Conservation (phyloP, 2,797 vertebrate species). For the Sphenopsis melanotis region DNA sequence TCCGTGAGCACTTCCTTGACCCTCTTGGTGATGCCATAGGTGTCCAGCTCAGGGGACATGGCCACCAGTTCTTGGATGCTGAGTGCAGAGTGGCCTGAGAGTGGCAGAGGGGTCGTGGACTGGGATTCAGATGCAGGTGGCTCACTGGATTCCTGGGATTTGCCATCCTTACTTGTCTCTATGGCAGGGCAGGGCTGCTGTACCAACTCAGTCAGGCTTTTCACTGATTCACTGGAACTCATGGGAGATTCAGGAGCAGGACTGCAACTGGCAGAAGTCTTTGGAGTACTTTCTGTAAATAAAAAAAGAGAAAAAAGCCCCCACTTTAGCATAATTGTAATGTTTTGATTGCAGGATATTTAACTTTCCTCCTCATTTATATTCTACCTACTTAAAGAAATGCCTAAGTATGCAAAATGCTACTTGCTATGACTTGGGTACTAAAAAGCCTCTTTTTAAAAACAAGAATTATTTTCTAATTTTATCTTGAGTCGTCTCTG, state of each 20-base stretch:
- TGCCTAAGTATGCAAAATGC: neutral
- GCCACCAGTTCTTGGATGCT: constrained; percentile 95
- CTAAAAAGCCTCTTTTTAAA: constrained; percentile 30
- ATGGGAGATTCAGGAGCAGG: constrained; percentile 92
- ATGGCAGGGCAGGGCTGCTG: constrained; percentile 85
- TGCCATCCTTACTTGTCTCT: constrained; percentile 82
- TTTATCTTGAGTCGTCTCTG: constrained; percentile 26
- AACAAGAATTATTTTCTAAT: constrained; percentile 19
- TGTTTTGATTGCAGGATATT: constrained; percentile 30
- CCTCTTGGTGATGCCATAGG: constrained; percentile 94
- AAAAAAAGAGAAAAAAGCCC: neutral
- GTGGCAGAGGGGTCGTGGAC: constrained; percentile 82
- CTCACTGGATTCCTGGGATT: constrained; percentile 76
- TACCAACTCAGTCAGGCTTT: constrained; percentile 86
- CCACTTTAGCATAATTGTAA: constrained; percentile 32
- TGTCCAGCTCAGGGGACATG: constrained; percentile 94
- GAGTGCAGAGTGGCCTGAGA: constrained; percentile 85
- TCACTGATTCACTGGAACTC: constrained; percentile 93
- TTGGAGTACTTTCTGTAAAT: constrained; percentile 90
- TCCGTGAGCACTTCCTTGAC: constrained; percentile 96
- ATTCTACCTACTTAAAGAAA: constrained; percentile 44
- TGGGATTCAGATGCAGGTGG: constrained; percentile 82
- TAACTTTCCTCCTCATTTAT: constrained; percentile 25
- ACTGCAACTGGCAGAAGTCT: constrained; percentile 95
- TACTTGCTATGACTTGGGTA: neutral